Conservation (phyloP, 2,797 vertebrate genomes). For the Microctenopoma lineatum region DNA sequence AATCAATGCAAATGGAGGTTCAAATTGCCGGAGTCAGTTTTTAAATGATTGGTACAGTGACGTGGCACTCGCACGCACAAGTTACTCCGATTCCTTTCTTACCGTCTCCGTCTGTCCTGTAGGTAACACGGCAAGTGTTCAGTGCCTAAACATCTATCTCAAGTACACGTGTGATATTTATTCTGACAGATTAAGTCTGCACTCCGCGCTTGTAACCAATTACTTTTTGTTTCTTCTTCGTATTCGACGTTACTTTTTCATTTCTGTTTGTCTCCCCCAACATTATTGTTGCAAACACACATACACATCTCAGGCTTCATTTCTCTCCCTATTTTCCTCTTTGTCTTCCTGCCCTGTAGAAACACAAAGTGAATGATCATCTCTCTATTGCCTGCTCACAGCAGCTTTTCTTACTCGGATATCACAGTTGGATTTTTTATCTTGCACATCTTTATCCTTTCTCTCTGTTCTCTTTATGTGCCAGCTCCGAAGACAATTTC, state of each 20-base stretch:
- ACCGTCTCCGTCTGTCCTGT: conserved; percentile 14
- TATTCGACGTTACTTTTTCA: conserved; percentile 20
- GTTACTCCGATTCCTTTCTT: conserved; percentile 5
- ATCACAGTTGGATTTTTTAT: background rate
- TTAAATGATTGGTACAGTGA: conserved; percentile 53
- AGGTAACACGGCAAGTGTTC: conserved; percentile 10
- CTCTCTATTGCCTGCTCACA: background rate
- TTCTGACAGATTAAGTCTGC: conserved; percentile 1
- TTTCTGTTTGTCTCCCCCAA: conserved; percentile 2
- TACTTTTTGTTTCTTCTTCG: conserved; percentile 17
- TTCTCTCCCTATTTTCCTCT: conserved; percentile 5
- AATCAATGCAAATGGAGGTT: conserved; percentile 70
- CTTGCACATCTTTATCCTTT: background rate
- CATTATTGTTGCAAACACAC: conserved; percentile 33
- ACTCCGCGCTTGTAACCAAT: conserved; percentile 2
- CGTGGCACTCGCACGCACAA: background rate
- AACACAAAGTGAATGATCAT: conserved; percentile 28
- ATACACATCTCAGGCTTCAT: conserved; percentile 13
- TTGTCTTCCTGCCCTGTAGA: conserved; percentile 9
- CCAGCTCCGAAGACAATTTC: background rate
- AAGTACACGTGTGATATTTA: conserved; percentile 21
- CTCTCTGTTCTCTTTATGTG: background rate
- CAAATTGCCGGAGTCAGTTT: conserved; percentile 67
- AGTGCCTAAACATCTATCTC: conserved; percentile 12
- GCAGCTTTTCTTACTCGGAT: conserved; percentile 17